Percentiles rank a stretch among this genome's conserved stretches.
phyloP scores from a whole-genome alignment of 1,140 invertebrate species.

The Lanistes nyassanus region DNA sequence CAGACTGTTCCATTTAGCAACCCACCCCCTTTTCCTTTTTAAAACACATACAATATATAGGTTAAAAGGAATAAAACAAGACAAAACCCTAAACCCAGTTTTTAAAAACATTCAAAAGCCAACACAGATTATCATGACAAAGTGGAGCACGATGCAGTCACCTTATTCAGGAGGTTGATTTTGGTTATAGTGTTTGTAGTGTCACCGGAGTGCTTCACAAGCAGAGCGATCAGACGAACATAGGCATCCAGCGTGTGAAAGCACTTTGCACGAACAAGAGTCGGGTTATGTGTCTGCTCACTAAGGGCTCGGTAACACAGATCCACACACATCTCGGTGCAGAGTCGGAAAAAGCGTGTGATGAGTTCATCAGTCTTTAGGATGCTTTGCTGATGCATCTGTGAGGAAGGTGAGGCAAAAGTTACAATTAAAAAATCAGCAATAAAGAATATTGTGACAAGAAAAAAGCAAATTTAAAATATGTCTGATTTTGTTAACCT shows the following conservation, averaged over 20 bases:
- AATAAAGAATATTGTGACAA: conserved; percentile 1
- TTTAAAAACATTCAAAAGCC: no score
- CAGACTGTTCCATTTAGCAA: no score
- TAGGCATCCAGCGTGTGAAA: conserved; percentile 96
- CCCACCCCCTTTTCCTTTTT: neutral
- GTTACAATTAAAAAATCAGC: neutral
- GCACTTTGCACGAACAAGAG: conserved; percentile 86
- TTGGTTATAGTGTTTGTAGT: conserved; percentile 90
- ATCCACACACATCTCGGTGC: conserved; percentile 96
- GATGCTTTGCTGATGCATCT: conserved; percentile 97
- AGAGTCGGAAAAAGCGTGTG: conserved; percentile 95
- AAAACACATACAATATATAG: neutral
- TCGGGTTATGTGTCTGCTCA: conserved; percentile 68
- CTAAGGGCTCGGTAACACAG: conserved; percentile 85
- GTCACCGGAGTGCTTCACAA: conserved; percentile 93
- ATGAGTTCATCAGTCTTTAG: conserved; percentile 97
- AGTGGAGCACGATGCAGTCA: conserved; percentile 55
- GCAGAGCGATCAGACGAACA: conserved; percentile 90
- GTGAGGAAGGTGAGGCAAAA: conserved; percentile 43
- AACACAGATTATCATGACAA: neutral
- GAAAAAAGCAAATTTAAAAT: neutral
- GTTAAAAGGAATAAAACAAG: conserved; percentile 3
- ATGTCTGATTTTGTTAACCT: no score
- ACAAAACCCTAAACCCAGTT: no score
- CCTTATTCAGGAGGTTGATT: conserved; percentile 96